A percentile compares a stretch with the other conserved stretches of the same genome.
Evolutionary conservation across 2,888 invertebrate genomes (phyloP).

Genomic region (Euplexia lucipara): DNA sequence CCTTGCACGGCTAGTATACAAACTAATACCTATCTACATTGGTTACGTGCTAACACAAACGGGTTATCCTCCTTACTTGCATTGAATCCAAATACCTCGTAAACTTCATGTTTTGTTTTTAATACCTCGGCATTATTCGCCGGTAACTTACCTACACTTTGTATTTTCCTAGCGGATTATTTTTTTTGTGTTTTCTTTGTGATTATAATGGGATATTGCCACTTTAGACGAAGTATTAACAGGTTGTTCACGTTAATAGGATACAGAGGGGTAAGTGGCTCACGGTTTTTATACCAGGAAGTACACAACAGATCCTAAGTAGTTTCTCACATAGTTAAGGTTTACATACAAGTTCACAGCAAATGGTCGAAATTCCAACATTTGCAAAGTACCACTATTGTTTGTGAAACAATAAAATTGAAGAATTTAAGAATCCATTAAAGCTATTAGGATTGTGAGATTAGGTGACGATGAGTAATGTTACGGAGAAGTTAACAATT

Average conservation of each 20-base stretch:
- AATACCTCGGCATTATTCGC: conserved; percentile 34
- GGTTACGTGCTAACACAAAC: conserved; percentile 37
- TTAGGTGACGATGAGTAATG: conserved; percentile 46
- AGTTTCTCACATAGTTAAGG: conserved; percentile 34
- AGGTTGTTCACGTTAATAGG: conserved; percentile 8
- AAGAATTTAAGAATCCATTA: conserved; percentile 53
- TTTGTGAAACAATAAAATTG: conserved; percentile 34
- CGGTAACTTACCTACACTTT: conserved; percentile 19
- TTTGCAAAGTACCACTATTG: conserved; percentile 34
- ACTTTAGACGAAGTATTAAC: neutral
- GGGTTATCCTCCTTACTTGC: conserved; percentile 42
- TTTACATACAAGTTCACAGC: conserved; percentile 31
- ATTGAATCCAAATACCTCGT: conserved; percentile 51
- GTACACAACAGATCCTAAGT: conserved; percentile 35
- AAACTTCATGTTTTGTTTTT: conserved; percentile 52
- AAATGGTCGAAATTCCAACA: conserved; percentile 29
- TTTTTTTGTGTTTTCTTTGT: conserved; percentile 4
- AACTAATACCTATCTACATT: neutral
- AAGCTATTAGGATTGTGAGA: conserved; percentile 35
- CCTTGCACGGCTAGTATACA: neutral
- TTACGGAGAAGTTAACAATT: conserved; percentile 41
- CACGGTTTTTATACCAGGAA: conserved; percentile 47
- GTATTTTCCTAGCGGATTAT: conserved; percentile 20
- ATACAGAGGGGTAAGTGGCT: conserved; percentile 14
- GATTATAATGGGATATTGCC: neutral